phyloP scores from a whole-genome alignment of 2,888 invertebrate genomes.

The Hololepta plana region DNA sequence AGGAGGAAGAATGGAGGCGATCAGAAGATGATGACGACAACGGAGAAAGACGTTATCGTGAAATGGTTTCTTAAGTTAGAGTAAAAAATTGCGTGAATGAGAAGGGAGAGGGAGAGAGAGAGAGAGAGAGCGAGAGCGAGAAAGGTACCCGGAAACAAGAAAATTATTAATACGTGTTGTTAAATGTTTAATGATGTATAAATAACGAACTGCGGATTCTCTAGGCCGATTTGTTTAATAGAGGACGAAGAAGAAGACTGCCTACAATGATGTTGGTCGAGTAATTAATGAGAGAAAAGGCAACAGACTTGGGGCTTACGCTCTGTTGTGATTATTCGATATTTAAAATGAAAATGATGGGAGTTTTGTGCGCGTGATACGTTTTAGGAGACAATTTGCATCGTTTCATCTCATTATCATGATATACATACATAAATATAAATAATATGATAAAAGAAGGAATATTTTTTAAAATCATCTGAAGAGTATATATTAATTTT shows the following conservation, averaged over 20 bases:
- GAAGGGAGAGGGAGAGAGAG: slow-evolving; percentile 2
- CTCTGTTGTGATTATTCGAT: slow-evolving; percentile 12
- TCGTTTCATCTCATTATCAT: neutral
- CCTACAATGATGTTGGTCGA: too few relatives aligned
- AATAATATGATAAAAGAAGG: slow-evolving; percentile 1
- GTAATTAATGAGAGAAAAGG: slow-evolving; percentile 2
- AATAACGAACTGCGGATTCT: too few relatives aligned
- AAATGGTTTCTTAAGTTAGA: slow-evolving; percentile 4
- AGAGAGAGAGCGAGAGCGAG: slow-evolving; percentile 4
- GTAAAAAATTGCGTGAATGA: slow-evolving; percentile 2
- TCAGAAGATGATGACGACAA: slow-evolving; percentile 5
- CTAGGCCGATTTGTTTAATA: too few relatives aligned
- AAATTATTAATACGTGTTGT: slow-evolving; percentile 9
- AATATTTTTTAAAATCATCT: slow-evolving; percentile 12
- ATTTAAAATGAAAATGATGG: slow-evolving; percentile 1
- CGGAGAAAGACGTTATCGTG: slow-evolving; percentile 2
- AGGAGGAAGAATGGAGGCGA: slow-evolving; percentile 2
- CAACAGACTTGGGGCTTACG: slow-evolving; percentile 14
- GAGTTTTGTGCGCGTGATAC: neutral
- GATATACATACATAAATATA: too few relatives aligned
- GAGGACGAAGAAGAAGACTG: too few relatives aligned
- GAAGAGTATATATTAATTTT: slow-evolving; percentile 16
- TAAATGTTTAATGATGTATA: slow-evolving; percentile 9
- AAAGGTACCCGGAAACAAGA: slow-evolving; percentile 5
- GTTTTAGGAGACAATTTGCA: neutral